A percentile compares a stretch with the other conserved stretches of the same genome.
phyloP scores from a whole-genome alignment of 2,113 vertebrate genomes.

The Lepus timidus region DNA sequence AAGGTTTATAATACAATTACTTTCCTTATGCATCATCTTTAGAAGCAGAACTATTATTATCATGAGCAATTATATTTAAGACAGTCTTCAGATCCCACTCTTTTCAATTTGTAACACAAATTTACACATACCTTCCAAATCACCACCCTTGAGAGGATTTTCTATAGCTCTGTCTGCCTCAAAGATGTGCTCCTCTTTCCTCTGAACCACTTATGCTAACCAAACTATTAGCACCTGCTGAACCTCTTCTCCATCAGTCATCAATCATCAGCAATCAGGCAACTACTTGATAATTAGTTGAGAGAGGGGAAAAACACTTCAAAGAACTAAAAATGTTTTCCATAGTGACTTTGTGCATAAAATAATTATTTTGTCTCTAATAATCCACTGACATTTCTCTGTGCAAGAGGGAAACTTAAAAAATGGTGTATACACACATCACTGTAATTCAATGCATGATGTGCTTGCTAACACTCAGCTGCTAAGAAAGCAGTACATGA shows the following conservation, averaged over 20 bases:
- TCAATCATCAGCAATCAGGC: conserved; percentile 86
- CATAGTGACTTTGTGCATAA: conserved; percentile 77
- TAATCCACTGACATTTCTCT: conserved; percentile 48
- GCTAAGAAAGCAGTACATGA: not conserved
- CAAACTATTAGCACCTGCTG: conserved; percentile 79
- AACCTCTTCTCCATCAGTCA: conserved; percentile 79
- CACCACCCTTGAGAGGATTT: conserved; percentile 15
- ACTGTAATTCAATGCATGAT: not conserved
- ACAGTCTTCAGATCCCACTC: conserved; percentile 38
- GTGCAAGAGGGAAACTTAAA: conserved; percentile 5
- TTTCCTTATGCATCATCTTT: conserved; percentile 40
- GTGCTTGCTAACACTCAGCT: not conserved
- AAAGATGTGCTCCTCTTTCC: conserved; percentile 37
- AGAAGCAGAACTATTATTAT: conserved; percentile 73
- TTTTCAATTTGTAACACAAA: conserved; percentile 71
- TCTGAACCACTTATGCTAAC: conserved; percentile 72
- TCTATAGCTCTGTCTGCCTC: conserved; percentile 13
- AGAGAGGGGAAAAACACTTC: conserved; percentile 84
- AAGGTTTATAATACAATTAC: conserved; percentile 73
- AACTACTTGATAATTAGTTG: conserved; percentile 87
- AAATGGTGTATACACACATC: not conserved
- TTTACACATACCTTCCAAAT: not conserved
- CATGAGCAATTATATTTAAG: conserved; percentile 45
- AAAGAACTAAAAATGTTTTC: conserved; percentile 84
- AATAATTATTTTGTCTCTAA: conserved; percentile 72